These are phyloP conservation scores for Cryptotermes secundus DNA, from an alignment of 1,140 invertebrate genomes.

Conservation along the genomic window DNA sequence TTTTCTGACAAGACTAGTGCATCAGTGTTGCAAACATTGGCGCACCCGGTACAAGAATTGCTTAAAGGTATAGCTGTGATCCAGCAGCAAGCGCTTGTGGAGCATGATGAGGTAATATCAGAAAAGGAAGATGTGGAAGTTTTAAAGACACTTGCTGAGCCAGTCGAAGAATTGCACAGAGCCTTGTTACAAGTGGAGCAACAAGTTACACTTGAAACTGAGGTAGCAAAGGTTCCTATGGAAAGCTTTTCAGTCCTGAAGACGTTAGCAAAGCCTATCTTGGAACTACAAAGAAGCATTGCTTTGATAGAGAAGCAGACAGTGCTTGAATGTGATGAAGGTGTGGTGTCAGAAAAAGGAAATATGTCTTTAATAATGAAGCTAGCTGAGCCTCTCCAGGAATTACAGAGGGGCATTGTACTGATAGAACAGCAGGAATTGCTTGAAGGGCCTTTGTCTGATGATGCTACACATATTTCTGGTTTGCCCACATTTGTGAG, in stretches of 20 bases:
- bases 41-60: constrained; percentile 17
- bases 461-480: constrained; percentile 35
- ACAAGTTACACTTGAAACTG: constrained; percentile 35
- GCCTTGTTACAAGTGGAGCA: constrained; percentile 23
- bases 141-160: constrained; percentile 25
- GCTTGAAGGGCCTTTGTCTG: constrained; percentile 34
- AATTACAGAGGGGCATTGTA: constrained; percentile 23
- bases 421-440: constrained; percentile 27
- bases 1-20: not conserved
- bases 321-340: not conserved
- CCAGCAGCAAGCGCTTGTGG: not conserved
- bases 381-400: constrained; percentile 11
- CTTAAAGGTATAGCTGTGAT: not conserved
- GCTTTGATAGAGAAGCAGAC: constrained; percentile 26
- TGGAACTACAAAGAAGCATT: constrained; percentile 20
- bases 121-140: constrained; percentile 14
- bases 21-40: constrained; percentile 17
- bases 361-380: not conserved
- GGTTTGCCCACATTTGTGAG: constrained; percentile 37
- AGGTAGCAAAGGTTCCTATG: not conserved
- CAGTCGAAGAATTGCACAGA: constrained; percentile 22
- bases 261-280: constrained; percentile 19
- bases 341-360: not conserved
- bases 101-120: not conserved
- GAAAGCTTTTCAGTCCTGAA: not conserved